Evolutionary conservation across 1,140 invertebrate species (phyloP), one percentile per base, ranked within the genome.

Genomic region (Macrocentrus cingulum): DNA sequence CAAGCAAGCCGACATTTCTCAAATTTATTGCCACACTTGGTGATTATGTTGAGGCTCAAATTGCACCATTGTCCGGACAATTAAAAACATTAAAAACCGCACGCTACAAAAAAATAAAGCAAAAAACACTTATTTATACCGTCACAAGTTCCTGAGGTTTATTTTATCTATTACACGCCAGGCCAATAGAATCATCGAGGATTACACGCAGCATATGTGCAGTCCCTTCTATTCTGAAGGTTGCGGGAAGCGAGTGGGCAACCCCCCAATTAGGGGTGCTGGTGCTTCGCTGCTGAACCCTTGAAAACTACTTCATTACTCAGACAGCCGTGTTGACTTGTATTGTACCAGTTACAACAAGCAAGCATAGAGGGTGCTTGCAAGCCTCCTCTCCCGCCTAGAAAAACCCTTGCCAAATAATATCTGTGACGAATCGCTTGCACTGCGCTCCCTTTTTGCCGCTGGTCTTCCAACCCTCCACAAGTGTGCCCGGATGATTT

Each of bases 251-350:
- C 36, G 55, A 75, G 69, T 75, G 72, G 69, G 64, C 70, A 69
- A 76, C 73, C 74, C 75, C 76, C 77, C 76, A 80, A 79, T 80
- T 79, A 79, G 71, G 65, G 63, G 68, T 69, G 64, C 67, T 34
- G 63, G 60, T 60, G 60, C 46, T 54, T 50, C 48, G 11, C 42
- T 53, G 36, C 48, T 56, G 66, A 65, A 73, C 75, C 74, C 71
- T 70, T 61, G 62, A 66, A 72, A 79, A 79, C 74, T 79, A 80
- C 78, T 80, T 79, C 77, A 79, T 80, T 80, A 79, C 77, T 75
- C 76, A 75, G 77, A 79, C 77, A 80, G 70, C 76, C 78, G 78
- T 79, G 75, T 80, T 80, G 78, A 80, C 78, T 80, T 79, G 77
- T 80, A 80, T 80, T 80, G 75, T 80, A 61, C 68, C 18, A 60